Evolutionary conservation across 2,113 vertebrate species (phyloP).

Genomic region (Malurus alboscapulatus): DNA sequence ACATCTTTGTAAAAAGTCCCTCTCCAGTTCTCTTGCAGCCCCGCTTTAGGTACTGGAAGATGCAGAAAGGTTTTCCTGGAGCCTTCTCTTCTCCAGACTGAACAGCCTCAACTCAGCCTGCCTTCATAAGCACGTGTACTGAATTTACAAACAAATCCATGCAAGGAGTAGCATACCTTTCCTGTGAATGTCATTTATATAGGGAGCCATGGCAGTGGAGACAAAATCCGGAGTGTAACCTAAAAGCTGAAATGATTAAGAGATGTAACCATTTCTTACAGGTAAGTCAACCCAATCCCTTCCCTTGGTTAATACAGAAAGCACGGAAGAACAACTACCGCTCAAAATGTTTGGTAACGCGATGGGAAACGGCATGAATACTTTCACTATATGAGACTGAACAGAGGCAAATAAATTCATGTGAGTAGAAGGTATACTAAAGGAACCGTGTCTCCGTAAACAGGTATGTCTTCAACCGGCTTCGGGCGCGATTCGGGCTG

Average conservation of each 20-base stretch:
- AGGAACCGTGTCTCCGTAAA: fast-evolving
- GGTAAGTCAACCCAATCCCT: not conserved
- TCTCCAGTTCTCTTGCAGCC: not conserved
- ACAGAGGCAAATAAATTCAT: fast-evolving
- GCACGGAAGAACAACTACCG: not conserved
- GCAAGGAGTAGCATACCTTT: constrained; percentile 69
- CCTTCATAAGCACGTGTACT: not conserved
- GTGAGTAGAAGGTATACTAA: fast-evolving
- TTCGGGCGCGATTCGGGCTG: fast-evolving
- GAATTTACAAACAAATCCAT: not conserved
- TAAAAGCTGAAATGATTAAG: constrained; percentile 72
- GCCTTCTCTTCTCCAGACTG: not conserved
- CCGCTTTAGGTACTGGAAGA: not conserved
- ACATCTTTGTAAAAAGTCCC: not conserved
- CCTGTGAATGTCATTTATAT: constrained; percentile 83
- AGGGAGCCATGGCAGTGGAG: constrained; percentile 77
- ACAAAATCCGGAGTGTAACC: constrained; percentile 87
- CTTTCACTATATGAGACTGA: not conserved
- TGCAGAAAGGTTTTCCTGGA: not conserved
- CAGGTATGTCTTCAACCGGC: fast-evolving
- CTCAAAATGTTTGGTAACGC: fast-evolving
- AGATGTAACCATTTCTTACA: not conserved
- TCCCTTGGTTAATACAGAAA: not conserved
- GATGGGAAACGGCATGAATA: fast-evolving
- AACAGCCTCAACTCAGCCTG: not conserved